Percentiles rank a stretch among this genome's conserved stretches.
These are phyloP conservation scores for Tipula helvola DNA, from an alignment of 2,888 invertebrate genomes.

Conservation along the genomic window DNA sequence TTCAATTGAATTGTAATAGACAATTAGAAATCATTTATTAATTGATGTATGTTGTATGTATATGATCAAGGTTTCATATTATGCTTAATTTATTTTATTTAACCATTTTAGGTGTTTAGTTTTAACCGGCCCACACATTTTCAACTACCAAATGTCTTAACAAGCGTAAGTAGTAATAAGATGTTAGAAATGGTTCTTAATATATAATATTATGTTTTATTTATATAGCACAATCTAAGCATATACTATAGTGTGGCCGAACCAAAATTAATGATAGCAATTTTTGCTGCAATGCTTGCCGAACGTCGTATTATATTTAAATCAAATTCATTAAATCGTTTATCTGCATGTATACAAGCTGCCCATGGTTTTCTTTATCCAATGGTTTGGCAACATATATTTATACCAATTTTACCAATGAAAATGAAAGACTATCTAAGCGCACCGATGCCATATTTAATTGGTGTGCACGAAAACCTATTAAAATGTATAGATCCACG, in stretches of 20 bases:
- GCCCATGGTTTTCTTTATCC: constrained; percentile 91
- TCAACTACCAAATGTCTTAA: constrained; percentile 85
- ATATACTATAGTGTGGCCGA: constrained; percentile 98
- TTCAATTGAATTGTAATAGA: not conserved
- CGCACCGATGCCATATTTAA: constrained; percentile 97
- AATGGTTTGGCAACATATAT: constrained; percentile 98
- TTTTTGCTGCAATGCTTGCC: constrained; percentile 91
- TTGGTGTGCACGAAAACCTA: constrained; percentile 82
- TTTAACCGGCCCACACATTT: constrained; percentile 67
- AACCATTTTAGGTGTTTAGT: constrained; percentile 58
- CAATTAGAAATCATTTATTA: not conserved
- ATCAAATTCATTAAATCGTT: constrained; percentile 73
- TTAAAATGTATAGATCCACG: constrained; percentile 49
- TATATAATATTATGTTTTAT: not conserved
- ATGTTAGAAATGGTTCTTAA: not conserved
- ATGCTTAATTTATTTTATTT: constrained; percentile 27
- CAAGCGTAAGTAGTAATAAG: constrained; percentile 64
- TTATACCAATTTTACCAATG: constrained; percentile 87
- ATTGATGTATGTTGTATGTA: not conserved
- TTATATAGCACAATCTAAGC: constrained; percentile 79
- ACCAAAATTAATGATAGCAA: constrained; percentile 83
- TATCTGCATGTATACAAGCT: constrained; percentile 89
- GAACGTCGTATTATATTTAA: constrained; percentile 90
- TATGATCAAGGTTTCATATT: not conserved
- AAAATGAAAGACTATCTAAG: constrained; percentile 78